Evolutionary conservation across 2,113 vertebrate species (phyloP).

Genomic region (Pseudonaja textilis): DNA sequence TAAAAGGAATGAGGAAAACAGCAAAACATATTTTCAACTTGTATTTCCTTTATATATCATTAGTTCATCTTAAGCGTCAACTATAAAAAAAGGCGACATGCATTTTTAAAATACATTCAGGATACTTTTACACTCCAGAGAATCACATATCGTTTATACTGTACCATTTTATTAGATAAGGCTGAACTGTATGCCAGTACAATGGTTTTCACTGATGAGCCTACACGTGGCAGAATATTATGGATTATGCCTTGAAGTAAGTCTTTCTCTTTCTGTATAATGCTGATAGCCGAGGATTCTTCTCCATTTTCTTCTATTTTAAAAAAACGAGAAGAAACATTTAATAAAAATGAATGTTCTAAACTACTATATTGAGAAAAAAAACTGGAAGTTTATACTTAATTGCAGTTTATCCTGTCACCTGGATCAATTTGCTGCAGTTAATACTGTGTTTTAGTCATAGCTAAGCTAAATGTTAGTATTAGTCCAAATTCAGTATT

Average conservation of each 20-base stretch:
- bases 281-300: conserved; percentile 78
- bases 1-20: neutral
- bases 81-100: neutral
- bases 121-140: neutral
- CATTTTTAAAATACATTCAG: neutral
- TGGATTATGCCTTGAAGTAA: conserved; percentile 91
- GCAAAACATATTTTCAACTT: neutral
- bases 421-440: neutral
- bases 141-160: conserved; percentile 36
- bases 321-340: conserved; percentile 29
- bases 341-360: neutral
- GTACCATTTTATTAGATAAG: conserved; percentile 94
- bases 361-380: neutral
- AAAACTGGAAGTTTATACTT: neutral
- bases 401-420: neutral
- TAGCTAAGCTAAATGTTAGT: neutral
- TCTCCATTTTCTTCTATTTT: conserved; percentile 77
- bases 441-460: neutral
- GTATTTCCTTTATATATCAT: neutral
- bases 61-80: neutral
- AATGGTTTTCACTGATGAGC: conserved; percentile 86
- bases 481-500: neutral
- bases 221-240: conserved; percentile 85
- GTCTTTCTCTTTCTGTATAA: conserved; percentile 85
- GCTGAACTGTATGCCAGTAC: conserved; percentile 92